Evolutionary conservation across 2,888 invertebrate genomes (phyloP).

Genomic region (Tachina lurida): DNA sequence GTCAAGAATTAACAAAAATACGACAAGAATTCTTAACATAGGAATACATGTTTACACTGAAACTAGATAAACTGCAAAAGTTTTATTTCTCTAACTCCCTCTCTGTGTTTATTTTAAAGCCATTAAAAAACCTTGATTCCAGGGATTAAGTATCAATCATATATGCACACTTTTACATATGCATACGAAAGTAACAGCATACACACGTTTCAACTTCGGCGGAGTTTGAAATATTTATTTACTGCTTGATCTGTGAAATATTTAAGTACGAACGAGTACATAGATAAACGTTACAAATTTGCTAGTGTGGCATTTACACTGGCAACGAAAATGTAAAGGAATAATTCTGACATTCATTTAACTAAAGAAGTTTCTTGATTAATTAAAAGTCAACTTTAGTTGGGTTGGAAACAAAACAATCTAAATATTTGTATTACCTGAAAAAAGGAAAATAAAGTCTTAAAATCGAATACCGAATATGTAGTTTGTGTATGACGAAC

Average conservation of each 20-base stretch:
- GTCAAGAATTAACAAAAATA: slow-evolving; percentile 4
- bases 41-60: background rate
- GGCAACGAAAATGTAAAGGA: too few species aligned
- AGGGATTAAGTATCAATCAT: slow-evolving; percentile 71
- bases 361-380: too few species aligned
- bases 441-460: too few species aligned
- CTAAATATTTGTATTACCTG: too few species aligned
- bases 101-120: slow-evolving; percentile 3
- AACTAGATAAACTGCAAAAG: slow-evolving; percentile 58
- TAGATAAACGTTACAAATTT: too few species aligned
- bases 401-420: too few species aligned
- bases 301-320: too few species aligned
- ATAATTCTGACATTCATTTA: too few species aligned
- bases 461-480: too few species aligned
- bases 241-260: background rate
- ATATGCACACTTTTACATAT: slow-evolving; percentile 37
- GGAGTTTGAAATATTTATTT: background rate
- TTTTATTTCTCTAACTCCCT: slow-evolving; percentile 7
- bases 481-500: too few species aligned
- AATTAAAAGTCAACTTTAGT: too few species aligned
- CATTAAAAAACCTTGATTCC: slow-evolving; percentile 65
- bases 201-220: background rate
- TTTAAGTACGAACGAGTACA: too few species aligned
- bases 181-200: background rate
- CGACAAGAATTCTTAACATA: slow-evolving; percentile 54